Conservation (phyloP, 2,113 vertebrate genomes). For the Phrynosoma platyrhinos region DNA sequence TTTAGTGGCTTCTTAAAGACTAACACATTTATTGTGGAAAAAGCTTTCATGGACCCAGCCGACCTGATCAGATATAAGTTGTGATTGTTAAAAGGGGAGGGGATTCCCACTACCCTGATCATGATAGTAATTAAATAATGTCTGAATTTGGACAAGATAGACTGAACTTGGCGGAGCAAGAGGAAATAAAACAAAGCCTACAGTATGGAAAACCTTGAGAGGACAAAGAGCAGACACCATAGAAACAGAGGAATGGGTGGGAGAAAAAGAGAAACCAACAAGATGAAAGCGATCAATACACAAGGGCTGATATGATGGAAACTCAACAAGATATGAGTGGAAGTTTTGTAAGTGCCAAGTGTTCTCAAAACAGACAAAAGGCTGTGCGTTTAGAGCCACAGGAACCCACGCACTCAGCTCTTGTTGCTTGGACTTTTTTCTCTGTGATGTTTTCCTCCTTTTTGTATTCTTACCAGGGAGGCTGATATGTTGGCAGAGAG, state of each 20-base stretch:
- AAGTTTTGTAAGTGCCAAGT: conserved; percentile 9
- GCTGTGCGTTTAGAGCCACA: not conserved
- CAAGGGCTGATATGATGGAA: conserved; percentile 18
- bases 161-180: conserved; percentile 3
- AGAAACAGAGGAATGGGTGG: conserved; percentile 20
- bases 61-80: no score
- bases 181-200: not conserved
- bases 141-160: not conserved
- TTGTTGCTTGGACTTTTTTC: not conserved
- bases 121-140: not conserved
- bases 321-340: not conserved
- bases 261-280: not conserved
- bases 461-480: conserved; percentile 8
- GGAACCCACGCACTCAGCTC: not conserved
- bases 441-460: conserved; percentile 1
- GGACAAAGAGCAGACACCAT: conserved; percentile 29
- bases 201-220: conserved; percentile 30
- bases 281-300: not conserved
- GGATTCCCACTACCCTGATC: not conserved
- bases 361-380: not conserved
- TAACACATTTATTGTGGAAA: no score
- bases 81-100: conserved; percentile 21
- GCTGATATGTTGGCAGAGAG: not conserved
- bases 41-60: no score
- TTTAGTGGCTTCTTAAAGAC: no score